Base-by-base conservation (phyloP, 2,888 invertebrate genomes). In the Orchesellides sinensis region DNA sequence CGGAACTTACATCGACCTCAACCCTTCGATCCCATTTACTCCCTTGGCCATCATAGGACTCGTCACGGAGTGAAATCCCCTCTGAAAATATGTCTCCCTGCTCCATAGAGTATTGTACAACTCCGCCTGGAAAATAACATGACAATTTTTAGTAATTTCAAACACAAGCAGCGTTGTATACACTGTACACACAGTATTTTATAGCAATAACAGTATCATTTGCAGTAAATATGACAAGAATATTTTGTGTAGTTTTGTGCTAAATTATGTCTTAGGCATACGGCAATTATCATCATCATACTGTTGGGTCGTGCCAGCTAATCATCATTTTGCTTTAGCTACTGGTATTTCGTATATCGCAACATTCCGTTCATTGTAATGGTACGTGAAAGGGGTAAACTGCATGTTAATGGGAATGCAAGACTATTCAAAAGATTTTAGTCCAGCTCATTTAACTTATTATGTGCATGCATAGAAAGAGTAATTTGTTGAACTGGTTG, bases 11-110 rank as follows among this genome's bases (percentile, higher is more conserved):
- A 0, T 73, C 70, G 40, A 49, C 35, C 17, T 69, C 72, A 27
- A 87, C 86, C n/a, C 72, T 59, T 68, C 86, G 77, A 65, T 86
- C 86, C 86, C 86, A 88, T 70, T 87, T 86, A 25, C 85, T 84
- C 45, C 87, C 87, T 45, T 81, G 78, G 0, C 87, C 87, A 61
- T 88, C 87, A 66, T 88, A 88, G 0, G 84, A 84, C 17, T 87
- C 87, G 70, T 88, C 87, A 29, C 79, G 80, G 21, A 88, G 86
- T n/a, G 84, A 84, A 83, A 88, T 84, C 12, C 86, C 86, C 61
- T 88, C 87, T 1, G 86, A 81, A 69, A 88, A 88, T 32, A 56
- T 66, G 63, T 85, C 84, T n/a, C 87, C 87, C 79, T 87, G 86
- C 21, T 78, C 75, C 84, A 83, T 83, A 23, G 59, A 69, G 73